phyloP scores from a whole-genome alignment of 2,888 invertebrate genomes.

The Miltochrista miniata region DNA sequence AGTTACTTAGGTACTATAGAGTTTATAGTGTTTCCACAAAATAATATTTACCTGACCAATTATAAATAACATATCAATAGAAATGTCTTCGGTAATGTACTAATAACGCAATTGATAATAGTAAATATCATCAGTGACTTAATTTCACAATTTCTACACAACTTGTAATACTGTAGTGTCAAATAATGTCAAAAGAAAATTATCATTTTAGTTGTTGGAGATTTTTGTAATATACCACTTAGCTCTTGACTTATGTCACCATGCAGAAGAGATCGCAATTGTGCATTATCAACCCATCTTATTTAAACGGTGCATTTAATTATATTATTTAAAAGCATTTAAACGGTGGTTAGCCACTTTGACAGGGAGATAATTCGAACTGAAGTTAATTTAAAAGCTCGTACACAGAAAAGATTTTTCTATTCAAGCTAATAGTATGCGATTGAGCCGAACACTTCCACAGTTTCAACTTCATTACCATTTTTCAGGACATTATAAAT shows the following conservation, averaged over 20 bases:
- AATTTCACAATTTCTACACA: too few relatives aligned
- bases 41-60: too few relatives aligned
- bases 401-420: slow-evolving; percentile 28
- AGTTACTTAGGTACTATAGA: too few relatives aligned
- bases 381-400: slow-evolving; percentile 14
- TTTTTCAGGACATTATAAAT: slow-evolving; percentile 45
- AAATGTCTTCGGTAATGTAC: too few relatives aligned
- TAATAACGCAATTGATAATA: too few relatives aligned
- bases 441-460: slow-evolving; percentile 34
- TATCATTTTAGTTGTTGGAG: too few relatives aligned
- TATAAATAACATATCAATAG: too few relatives aligned
- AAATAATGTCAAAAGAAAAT: too few relatives aligned
- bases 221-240: background rate
- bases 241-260: slow-evolving; percentile 17
- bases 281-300: slow-evolving; percentile 21
- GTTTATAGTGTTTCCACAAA: too few relatives aligned
- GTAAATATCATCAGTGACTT: too few relatives aligned
- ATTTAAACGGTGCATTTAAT: slow-evolving; percentile 28
- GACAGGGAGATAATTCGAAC: slow-evolving; percentile 22
- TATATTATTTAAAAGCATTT: too few relatives aligned
- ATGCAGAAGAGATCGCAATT: slow-evolving; percentile 17
- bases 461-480: slow-evolving; percentile 33
- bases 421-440: slow-evolving; percentile 43
- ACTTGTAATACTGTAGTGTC: too few relatives aligned
- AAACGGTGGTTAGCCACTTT: slow-evolving; percentile 18